Percentiles rank a stretch among this genome's conserved stretches.
These are phyloP conservation scores for Oreortyx pictus DNA, from an alignment of 2,797 vertebrate genomes.

Conservation along the genomic window DNA sequence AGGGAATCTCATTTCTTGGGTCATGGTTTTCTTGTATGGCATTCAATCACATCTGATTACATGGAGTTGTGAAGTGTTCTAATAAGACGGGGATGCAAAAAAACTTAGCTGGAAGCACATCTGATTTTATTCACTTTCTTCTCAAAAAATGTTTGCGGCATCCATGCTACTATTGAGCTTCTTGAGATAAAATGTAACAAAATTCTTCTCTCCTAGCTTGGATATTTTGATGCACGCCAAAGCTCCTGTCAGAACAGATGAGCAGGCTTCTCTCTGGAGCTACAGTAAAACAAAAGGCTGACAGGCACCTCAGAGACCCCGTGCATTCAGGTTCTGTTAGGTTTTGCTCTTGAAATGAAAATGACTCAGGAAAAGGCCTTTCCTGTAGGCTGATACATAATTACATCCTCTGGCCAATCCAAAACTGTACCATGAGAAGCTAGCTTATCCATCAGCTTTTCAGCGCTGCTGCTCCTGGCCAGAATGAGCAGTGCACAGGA, in stretches of 20 bases:
- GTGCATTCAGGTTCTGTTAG: neutral
- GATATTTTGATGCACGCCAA: neutral
- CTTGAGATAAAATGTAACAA: neutral
- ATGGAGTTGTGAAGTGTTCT: neutral
- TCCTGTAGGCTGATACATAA: neutral
- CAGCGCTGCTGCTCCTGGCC: constrained; percentile 28
- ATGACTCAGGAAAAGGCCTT: neutral
- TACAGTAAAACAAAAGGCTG: neutral
- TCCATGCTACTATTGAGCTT: neutral
- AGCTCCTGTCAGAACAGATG: neutral
- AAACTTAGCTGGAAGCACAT: neutral
- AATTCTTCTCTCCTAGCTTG: neutral
- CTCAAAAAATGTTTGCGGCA: neutral
- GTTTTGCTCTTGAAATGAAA: neutral
- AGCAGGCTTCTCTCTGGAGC: neutral
- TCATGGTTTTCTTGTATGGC: neutral
- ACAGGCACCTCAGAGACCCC: neutral
- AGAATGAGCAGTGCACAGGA: neutral
- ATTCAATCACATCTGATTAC: neutral
- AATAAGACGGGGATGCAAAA: neutral
- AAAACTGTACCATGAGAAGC: neutral
- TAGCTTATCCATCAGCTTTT: neutral
- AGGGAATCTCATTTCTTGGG: neutral
- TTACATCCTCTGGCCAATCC: neutral
- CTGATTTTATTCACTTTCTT: neutral